phyloP scores from a whole-genome alignment of 2,888 invertebrate genomes.

The Eucera pruinosa region DNA sequence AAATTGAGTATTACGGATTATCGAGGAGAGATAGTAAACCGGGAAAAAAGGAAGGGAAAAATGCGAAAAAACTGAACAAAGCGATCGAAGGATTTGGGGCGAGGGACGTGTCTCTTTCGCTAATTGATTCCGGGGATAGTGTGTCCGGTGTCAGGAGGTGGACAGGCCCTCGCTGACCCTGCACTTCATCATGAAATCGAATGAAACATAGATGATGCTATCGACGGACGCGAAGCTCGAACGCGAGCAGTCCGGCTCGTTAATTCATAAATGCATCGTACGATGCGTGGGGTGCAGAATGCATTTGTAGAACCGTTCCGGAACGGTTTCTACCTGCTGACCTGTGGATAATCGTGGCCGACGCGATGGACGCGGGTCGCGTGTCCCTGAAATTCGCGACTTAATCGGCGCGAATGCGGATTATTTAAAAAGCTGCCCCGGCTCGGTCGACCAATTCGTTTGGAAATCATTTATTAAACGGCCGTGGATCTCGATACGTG shows the following conservation, averaged over 20 bases:
- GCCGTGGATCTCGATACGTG: constrained; percentile 18
- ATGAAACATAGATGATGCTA: constrained; percentile 82
- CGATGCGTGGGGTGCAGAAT: constrained; percentile 70
- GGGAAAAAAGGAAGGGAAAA: constrained; percentile 17
- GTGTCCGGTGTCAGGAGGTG: constrained; percentile 59
- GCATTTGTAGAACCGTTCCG: constrained; percentile 68
- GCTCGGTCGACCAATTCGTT: not conserved
- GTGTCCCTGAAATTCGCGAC: constrained; percentile 23
- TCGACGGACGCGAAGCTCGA: constrained; percentile 64
- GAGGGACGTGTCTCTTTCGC: constrained; percentile 72
- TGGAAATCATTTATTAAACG: constrained; percentile 42
- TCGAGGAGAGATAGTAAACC: constrained; percentile 62
- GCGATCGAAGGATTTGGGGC: constrained; percentile 69
- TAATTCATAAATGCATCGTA: constrained; percentile 79
- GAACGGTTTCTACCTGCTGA: constrained; percentile 47
- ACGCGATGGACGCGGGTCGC: constrained; percentile 18
- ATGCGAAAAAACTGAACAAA: constrained; percentile 63
- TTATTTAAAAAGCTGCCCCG: constrained; percentile 48
- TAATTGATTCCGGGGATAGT: constrained; percentile 70
- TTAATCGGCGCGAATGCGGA: constrained; percentile 44
- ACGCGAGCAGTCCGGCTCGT: constrained; percentile 71
- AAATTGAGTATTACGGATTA: constrained; percentile 83
- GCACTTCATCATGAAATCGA: constrained; percentile 77
- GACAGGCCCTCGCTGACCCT: constrained; percentile 66
- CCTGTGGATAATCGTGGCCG: constrained; percentile 56